A percentile compares a stretch with the other conserved stretches of the same genome.
Conservation (phyloP, 2,113 vertebrate genomes). For the Lethenteron camtschaticum region DNA sequence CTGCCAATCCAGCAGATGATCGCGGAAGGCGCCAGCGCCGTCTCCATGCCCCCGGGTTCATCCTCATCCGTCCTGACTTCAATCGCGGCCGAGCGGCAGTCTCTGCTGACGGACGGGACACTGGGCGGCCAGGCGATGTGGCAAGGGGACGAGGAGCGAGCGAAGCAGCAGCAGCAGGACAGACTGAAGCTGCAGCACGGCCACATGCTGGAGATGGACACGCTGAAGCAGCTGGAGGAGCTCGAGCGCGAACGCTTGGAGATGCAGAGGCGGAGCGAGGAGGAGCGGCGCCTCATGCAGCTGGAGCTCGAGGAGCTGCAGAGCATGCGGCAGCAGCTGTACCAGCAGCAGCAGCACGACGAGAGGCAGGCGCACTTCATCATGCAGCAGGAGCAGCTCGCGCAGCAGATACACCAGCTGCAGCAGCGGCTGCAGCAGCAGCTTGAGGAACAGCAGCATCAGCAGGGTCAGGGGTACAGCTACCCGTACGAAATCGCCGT, state of each 20-base stretch:
- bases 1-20: too few relatives aligned
- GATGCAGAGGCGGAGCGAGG: constrained; percentile 85
- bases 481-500: too few relatives aligned
- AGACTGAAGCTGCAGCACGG: too few relatives aligned
- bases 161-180: too few relatives aligned
- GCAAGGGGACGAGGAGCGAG: too few relatives aligned
- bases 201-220: constrained; percentile 57
- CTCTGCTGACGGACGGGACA: too few relatives aligned
- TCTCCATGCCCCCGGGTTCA: too few relatives aligned
- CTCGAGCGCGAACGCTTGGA: constrained; percentile 92
- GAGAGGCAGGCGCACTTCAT: constrained; percentile 82
- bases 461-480: constrained; percentile 30
- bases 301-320: constrained; percentile 86
- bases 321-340: constrained; percentile 75
- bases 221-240: constrained; percentile 87
- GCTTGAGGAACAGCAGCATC: constrained; percentile 73
- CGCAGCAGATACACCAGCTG: constrained; percentile 70
- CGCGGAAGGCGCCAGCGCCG: too few relatives aligned
- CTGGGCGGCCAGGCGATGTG: too few relatives aligned
- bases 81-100: too few relatives aligned
- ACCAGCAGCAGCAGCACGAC: constrained; percentile 68
- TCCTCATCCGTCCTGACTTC: too few relatives aligned
- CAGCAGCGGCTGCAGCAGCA: constrained; percentile 81
- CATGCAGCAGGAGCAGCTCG: constrained; percentile 76
- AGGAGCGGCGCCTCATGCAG: constrained; percentile 86